Conservation (phyloP, 2,797 vertebrate species). For the Cryptoblepharus egeriae region DNA sequence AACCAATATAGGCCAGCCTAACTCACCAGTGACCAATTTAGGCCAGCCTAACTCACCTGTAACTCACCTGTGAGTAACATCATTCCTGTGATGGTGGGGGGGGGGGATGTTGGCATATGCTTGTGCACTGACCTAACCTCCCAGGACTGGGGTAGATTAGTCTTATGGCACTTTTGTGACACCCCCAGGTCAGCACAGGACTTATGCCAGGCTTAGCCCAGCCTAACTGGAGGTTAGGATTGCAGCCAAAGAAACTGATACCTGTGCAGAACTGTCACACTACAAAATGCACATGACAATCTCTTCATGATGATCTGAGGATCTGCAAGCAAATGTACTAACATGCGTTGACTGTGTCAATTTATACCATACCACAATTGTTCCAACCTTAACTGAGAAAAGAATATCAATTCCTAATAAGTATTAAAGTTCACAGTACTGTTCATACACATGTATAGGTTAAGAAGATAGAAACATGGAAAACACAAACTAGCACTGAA, state of each 20-base stretch:
- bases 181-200: too few relatives aligned
- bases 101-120: too few relatives aligned
- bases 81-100: too few relatives aligned
- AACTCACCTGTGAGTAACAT: too few relatives aligned
- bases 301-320: neutral
- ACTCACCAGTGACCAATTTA: too few relatives aligned
- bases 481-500: constrained; percentile 35
- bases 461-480: constrained; percentile 53
- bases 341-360: constrained; percentile 76
- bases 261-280: neutral
- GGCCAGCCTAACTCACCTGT: too few relatives aligned
- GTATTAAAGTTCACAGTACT: constrained; percentile 41
- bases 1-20: too few relatives aligned
- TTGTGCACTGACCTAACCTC: too few relatives aligned
- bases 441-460: constrained; percentile 41
- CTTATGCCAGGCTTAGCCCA: too few relatives aligned
- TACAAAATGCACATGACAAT: neutral
- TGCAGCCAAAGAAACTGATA: neutral
- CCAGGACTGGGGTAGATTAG: too few relatives aligned
- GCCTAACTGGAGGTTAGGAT: too few relatives aligned
- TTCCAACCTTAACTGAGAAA: constrained; percentile 44
- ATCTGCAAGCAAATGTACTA: neutral
- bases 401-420: constrained; percentile 41
- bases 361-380: constrained; percentile 73
- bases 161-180: too few relatives aligned